Evolutionary conservation across 2,113 vertebrate species (phyloP).

Genomic region (Pterocles orientalis): DNA sequence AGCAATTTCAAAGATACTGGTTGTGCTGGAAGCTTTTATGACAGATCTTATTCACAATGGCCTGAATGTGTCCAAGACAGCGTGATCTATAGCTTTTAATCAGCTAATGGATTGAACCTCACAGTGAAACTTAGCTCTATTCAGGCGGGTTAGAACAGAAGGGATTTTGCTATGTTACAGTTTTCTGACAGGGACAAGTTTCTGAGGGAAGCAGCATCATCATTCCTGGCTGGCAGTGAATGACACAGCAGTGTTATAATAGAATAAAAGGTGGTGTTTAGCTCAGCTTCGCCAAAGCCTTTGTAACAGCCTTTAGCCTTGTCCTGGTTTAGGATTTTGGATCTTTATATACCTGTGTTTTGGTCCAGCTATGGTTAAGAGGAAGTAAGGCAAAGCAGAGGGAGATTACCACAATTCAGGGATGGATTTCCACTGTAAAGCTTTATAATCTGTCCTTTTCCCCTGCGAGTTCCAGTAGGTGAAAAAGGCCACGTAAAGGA

Average conservation of each 20-base stretch:
- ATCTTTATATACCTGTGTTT: background rate
- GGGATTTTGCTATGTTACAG: slow-evolving; percentile 18
- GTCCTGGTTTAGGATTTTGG: background rate
- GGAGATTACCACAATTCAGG: background rate
- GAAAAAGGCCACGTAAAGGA: background rate
- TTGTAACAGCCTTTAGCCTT: background rate
- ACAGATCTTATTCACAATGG: slow-evolving; percentile 70
- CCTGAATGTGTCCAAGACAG: slow-evolving; percentile 57
- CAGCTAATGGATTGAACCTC: slow-evolving; percentile 71
- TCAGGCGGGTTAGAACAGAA: slow-evolving; percentile 54
- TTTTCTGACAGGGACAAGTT: background rate
- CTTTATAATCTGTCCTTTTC: background rate
- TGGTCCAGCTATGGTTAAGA: background rate
- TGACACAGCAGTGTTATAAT: background rate
- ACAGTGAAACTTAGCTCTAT: slow-evolving; percentile 18
- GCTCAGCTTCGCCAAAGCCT: background rate
- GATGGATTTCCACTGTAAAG: background rate
- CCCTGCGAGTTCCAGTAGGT: background rate
- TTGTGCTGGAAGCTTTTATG: slow-evolving; percentile 60
- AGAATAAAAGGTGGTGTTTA: background rate
- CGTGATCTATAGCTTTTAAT: slow-evolving; percentile 77
- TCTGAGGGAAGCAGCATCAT: slow-evolving; percentile 1
- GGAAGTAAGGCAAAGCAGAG: background rate
- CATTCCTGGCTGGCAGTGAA: background rate
- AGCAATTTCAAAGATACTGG: slow-evolving; percentile 66